Evolutionary conservation across 2,797 vertebrate species (phyloP).

Genomic region (Margarornis squamiger): DNA sequence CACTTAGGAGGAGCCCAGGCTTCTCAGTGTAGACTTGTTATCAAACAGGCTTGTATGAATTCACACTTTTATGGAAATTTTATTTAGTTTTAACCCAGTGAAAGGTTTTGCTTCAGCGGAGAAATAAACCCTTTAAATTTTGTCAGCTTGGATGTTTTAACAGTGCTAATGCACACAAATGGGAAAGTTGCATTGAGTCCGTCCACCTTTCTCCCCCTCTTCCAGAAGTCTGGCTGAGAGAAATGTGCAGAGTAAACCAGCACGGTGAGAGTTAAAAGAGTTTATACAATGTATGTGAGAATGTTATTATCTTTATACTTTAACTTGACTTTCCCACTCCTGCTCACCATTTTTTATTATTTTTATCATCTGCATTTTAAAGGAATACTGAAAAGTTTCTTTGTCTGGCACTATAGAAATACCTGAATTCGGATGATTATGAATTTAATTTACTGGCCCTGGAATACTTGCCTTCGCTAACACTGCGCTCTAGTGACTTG

Average conservation of each 20-base stretch:
- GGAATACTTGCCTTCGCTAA: constrained; percentile 22
- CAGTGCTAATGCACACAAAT: background rate
- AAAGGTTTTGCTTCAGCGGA: background rate
- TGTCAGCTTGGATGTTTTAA: background rate
- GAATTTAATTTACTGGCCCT: background rate
- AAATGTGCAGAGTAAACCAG: background rate
- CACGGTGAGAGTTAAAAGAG: background rate
- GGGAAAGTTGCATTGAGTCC: background rate
- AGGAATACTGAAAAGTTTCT: background rate
- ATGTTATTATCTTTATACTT: background rate
- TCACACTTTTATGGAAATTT: background rate
- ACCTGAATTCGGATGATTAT: background rate
- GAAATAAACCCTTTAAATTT: background rate
- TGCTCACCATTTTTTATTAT: background rate
- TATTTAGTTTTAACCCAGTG: background rate
- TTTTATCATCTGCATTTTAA: background rate
- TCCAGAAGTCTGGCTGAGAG: background rate
- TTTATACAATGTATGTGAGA: background rate
- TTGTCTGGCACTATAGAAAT: background rate
- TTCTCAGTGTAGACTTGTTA: background rate
- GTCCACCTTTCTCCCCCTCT: background rate
- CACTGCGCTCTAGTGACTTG: constrained; percentile 40
- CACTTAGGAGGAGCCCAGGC: background rate
- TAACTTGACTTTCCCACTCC: background rate
- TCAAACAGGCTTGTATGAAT: background rate